phyloP scores from a whole-genome alignment of 1,140 invertebrate genomes.

The Aphis craccivora region DNA sequence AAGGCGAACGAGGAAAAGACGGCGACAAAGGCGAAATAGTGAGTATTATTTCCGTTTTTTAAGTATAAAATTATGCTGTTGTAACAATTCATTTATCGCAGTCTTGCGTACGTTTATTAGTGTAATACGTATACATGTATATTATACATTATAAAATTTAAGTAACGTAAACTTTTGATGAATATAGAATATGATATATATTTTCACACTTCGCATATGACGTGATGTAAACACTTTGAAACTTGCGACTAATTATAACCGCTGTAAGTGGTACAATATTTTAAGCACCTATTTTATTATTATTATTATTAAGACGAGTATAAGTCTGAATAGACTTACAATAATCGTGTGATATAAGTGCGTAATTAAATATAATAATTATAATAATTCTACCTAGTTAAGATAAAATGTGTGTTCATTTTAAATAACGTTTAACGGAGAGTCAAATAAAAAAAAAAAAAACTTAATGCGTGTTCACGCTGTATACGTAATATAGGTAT shows the following conservation, averaged over 20 bases:
- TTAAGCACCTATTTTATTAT: neutral
- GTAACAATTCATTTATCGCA: neutral
- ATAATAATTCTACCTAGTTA: neutral
- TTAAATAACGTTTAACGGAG: neutral
- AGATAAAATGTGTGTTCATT: conserved; percentile 12
- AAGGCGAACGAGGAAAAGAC: conserved; percentile 84
- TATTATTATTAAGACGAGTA: neutral
- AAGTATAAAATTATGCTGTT: conserved; percentile 4
- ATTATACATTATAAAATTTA: neutral
- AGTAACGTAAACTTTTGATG: neutral
- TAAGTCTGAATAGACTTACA: neutral
- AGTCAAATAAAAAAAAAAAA: neutral
- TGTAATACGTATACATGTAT: neutral
- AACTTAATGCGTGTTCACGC: neutral
- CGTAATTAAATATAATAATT: neutral
- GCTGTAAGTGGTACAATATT: neutral
- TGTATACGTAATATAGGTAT: neutral
- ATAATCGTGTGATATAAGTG: neutral
- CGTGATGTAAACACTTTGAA: neutral
- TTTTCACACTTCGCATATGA: neutral
- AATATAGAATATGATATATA: neutral
- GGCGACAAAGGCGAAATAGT: conserved; percentile 89
- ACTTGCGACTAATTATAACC: neutral
- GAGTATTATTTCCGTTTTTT: conserved; percentile 64
- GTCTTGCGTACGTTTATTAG: neutral